Conservation (phyloP, 1,140 invertebrate species). For the Drosophila bocki region DNA sequence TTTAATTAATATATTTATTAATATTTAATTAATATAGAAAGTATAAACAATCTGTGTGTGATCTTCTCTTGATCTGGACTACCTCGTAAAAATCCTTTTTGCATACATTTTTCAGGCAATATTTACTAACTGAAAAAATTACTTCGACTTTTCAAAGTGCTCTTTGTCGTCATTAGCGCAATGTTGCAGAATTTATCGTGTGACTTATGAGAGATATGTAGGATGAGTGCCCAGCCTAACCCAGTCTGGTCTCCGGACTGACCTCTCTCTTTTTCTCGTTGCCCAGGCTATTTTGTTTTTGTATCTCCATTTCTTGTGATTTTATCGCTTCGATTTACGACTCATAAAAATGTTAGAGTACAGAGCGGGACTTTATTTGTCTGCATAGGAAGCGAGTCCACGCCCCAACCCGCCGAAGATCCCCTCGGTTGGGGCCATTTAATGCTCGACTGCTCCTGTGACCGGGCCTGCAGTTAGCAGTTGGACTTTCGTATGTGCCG, state of each 20-base stretch:
- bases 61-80: too few relatives aligned
- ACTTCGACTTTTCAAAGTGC: conserved; percentile 9
- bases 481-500: conserved; percentile 35
- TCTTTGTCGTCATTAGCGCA: conserved; percentile 73
- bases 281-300: conserved; percentile 56
- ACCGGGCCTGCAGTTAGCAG: conserved; percentile 46
- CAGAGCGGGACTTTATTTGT: conserved; percentile 65
- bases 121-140: neutral
- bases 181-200: conserved; percentile 83
- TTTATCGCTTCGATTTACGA: conserved; percentile 84
- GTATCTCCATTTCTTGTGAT: conserved; percentile 66
- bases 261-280: conserved; percentile 28
- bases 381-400: conserved; percentile 25
- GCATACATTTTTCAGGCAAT: neutral
- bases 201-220: conserved; percentile 64
- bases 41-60: too few relatives aligned
- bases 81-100: too few relatives aligned
- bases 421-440: conserved; percentile 61
- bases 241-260: conserved; percentile 22
- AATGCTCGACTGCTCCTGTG: conserved; percentile 67
- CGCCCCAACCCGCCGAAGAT: neutral
- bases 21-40: too few relatives aligned
- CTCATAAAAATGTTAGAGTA: conserved; percentile 77
- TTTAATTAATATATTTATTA: too few relatives aligned
- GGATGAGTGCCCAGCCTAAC: conserved; percentile 26